Base-by-base conservation (phyloP, 2,113 vertebrate species). In the Todiramphus chloris region DNA sequence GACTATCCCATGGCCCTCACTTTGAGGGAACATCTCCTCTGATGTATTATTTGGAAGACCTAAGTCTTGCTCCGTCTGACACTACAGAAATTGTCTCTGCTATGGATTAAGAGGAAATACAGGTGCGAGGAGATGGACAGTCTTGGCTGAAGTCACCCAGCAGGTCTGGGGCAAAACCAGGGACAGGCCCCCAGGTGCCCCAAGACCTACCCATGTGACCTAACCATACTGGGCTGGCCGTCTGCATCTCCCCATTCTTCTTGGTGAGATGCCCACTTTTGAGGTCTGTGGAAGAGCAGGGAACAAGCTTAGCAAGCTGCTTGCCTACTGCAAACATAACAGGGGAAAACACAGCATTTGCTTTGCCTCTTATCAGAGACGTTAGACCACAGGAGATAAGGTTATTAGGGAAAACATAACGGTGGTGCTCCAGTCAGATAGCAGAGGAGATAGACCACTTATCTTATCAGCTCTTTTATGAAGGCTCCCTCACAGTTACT, bases 401-500 rank as follows among this genome's bases (percentile, higher is more conserved):
- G 63, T 74, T 96, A 94, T 95, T 96, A 95, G 83, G 67, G 90
- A 96, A 89, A 95, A 51, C 87, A 81, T 87, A 69, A 93, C 3
- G 4, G 72, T 94, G 70, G 85, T 95, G 92, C 89, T 94, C 91
- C 60, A 89, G 73, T 72, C 94, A 89, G 94, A 97, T 75, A 94
- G 74, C 6, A 14, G 67, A 82, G 41, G 16, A 93, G 93, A 97
- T 89, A 96, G 69, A 66, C 44, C 8, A 23, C 75, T 90, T 96
- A 96, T 96, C 75, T 90, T 96, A 96, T 96, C 94, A 85, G 79
- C 60, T 92, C 70, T 73, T 95, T 97, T 96, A 84, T 93, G 89
- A 89, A 92, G 62, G 64, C 50, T 92, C 68, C n/a, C 66, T 92
- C 39, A 15, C 80, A 73, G 87, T 67, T 92, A 66, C 56, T 95